phyloP scores from a whole-genome alignment of 2,888 invertebrate species.

The Ellobium chinense region DNA sequence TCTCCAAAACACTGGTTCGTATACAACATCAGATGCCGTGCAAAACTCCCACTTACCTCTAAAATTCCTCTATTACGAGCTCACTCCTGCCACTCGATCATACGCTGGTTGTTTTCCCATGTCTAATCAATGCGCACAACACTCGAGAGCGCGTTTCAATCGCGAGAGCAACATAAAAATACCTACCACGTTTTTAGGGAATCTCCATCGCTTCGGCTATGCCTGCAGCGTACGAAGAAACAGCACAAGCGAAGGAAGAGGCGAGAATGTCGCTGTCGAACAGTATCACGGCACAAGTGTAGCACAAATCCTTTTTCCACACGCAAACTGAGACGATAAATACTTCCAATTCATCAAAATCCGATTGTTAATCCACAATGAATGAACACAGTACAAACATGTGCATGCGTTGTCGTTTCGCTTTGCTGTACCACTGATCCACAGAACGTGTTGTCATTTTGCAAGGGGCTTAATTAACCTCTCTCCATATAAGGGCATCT shows the following conservation, averaged over 20 bases:
- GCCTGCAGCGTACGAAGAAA: slow-evolving; percentile 28
- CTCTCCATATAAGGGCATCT: slow-evolving; percentile 50
- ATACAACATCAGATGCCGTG: not conserved
- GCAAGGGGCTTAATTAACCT: slow-evolving; percentile 47
- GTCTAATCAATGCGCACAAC: not conserved
- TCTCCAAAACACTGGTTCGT: not conserved
- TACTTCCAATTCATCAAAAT: not conserved
- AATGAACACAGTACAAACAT: not conserved
- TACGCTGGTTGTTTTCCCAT: not conserved
- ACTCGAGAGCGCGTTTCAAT: not conserved
- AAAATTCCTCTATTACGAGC: not conserved
- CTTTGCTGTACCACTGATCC: slow-evolving; percentile 13
- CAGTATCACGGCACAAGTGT: not conserved
- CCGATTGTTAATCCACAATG: slow-evolving; percentile 6
- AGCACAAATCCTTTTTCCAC: not conserved
- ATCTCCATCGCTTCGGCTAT: slow-evolving; percentile 28
- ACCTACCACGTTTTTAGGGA: slow-evolving; percentile 39
- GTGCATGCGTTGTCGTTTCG: not conserved
- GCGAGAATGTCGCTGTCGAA: not conserved
- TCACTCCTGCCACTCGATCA: not conserved
- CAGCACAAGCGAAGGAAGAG: not conserved
- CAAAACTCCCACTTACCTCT: not conserved
- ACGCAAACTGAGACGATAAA: not conserved
- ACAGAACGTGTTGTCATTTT: slow-evolving; percentile 47
- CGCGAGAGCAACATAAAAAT: slow-evolving; percentile 1